Conservation (phyloP, 2,888 invertebrate species). For the Lamellibrachia satsuma region DNA sequence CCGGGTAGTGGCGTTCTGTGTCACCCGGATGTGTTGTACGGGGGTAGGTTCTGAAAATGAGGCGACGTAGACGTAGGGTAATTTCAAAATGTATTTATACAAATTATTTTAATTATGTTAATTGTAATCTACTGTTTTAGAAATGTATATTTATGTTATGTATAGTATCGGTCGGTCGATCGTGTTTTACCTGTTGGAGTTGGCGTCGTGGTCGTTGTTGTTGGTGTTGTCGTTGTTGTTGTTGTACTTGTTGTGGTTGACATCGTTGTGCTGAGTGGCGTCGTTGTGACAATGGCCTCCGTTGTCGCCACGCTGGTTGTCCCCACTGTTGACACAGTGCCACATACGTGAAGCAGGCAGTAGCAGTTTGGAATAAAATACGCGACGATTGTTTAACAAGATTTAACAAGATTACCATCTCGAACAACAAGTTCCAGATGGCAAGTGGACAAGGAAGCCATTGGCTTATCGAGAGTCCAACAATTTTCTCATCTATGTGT, state of each 20-base stretch:
- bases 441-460: too few species aligned
- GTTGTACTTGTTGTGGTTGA: constrained; percentile 28
- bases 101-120: background rate
- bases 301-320: constrained; percentile 20
- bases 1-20: background rate
- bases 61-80: background rate
- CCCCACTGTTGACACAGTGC: background rate
- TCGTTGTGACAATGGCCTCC: background rate
- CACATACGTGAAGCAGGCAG: background rate
- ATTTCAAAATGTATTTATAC: background rate
- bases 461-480: too few species aligned
- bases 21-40: background rate
- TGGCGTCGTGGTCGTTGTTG: constrained; percentile 30
- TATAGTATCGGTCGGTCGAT: background rate
- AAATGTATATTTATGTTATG: background rate
- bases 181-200: constrained; percentile 22
- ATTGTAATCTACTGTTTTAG: background rate
- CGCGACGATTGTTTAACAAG: background rate
- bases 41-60: background rate
- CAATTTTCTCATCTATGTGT: too few species aligned
- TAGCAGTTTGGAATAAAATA: background rate
- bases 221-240: constrained; percentile 31
- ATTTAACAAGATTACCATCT: too few species aligned
- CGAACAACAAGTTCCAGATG: too few species aligned
- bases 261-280: constrained; percentile 14